Evolutionary conservation across 2,113 vertebrate species (phyloP).

Genomic region (Podiceps cristatus): DNA sequence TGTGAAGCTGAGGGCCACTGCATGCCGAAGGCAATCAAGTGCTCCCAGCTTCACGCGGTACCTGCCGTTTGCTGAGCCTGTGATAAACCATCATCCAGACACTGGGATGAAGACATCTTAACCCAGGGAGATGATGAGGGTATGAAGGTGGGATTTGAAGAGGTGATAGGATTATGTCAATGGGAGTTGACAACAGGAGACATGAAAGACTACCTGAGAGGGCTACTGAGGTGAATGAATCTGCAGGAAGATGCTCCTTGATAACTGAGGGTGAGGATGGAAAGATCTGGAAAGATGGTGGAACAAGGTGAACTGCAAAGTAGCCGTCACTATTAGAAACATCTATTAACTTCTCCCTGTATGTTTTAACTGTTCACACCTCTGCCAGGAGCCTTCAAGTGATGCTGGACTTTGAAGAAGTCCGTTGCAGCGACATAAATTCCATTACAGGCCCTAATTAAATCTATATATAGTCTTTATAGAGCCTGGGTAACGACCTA

Average conservation of each 20-base stretch:
- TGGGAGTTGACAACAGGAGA: background rate
- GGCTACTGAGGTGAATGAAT: background rate
- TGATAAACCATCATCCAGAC: background rate
- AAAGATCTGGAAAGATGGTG: background rate
- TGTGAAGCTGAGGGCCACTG: background rate
- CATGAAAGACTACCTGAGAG: fast-evolving
- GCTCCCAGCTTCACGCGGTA: background rate
- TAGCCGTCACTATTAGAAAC: background rate
- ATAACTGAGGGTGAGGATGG: background rate
- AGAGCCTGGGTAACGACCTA: background rate
- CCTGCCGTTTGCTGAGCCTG: background rate
- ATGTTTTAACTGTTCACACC: background rate
- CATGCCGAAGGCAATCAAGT: background rate
- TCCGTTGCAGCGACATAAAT: background rate
- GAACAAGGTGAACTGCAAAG: background rate
- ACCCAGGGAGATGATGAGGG: background rate
- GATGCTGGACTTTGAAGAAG: background rate
- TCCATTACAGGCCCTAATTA: constrained; percentile 56
- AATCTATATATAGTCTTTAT: constrained; percentile 47
- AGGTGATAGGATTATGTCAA: background rate
- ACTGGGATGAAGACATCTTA: background rate
- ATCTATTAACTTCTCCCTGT: background rate
- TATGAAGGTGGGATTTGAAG: background rate
- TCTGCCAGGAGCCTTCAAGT: constrained; percentile 6
- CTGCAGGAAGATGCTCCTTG: background rate